A percentile compares a stretch with the other conserved stretches of the same genome.
Evolutionary conservation across 2,888 invertebrate genomes (phyloP).

Genomic region (Aelia acuminata): DNA sequence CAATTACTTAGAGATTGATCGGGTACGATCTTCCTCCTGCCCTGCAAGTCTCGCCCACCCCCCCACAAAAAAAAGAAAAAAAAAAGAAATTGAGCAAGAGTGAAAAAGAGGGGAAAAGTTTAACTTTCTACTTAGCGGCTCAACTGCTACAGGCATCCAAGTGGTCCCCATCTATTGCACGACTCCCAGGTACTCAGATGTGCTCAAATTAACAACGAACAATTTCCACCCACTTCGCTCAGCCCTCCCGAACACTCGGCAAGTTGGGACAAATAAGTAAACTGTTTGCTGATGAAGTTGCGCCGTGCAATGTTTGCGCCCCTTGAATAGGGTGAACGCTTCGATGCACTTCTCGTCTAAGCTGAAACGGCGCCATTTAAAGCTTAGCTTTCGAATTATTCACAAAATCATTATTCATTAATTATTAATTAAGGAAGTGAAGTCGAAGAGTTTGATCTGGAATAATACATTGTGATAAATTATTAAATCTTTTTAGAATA

Average conservation of each 20-base stretch:
- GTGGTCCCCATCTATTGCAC: too few species aligned
- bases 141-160: background rate
- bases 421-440: too few species aligned
- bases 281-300: background rate
- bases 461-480: too few species aligned
- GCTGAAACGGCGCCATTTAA: background rate
- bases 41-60: background rate
- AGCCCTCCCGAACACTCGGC: background rate
- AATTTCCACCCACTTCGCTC: background rate
- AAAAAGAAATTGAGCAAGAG: background rate
- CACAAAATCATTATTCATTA: background rate
- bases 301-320: background rate
- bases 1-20: background rate
- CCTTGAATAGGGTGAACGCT: background rate
- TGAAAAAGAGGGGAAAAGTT: slow-evolving; percentile 12
- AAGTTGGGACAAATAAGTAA: slow-evolving; percentile 10
- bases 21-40: background rate
- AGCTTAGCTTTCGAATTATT: background rate
- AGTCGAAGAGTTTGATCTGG: too few species aligned
- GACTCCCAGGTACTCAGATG: background rate
- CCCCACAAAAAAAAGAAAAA: background rate
- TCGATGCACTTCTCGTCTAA: background rate
- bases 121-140: background rate
- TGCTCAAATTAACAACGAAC: background rate
- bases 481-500: too few species aligned